Evolutionary conservation across 2,888 invertebrate species (phyloP), one percentile per base, ranked within the genome.

Genomic region (Hymenopus coronatus): DNA sequence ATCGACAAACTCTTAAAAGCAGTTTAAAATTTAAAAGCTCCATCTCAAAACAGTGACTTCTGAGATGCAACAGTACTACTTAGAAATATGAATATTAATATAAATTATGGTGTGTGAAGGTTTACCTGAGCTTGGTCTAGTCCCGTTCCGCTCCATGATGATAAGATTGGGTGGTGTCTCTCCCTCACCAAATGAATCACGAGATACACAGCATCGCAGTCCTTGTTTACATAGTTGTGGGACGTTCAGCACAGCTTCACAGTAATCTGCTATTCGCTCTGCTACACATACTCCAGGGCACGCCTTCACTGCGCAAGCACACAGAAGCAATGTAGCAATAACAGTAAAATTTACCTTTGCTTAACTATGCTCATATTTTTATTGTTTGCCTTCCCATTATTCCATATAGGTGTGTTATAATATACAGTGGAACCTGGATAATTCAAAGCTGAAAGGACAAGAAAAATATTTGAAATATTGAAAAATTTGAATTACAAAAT

Each of bases 271-370:
- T 90, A 98, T 96, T 33, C 96, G 94, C 88, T 97, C 96, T 30
- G 97, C 96, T 89, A 98, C 97, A 92, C 98, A 98, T 12, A 97
- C 96, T 6, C 98, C 98, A 0, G 96, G 96, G 91, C 98, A 98
- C 92, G 90, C 84, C 90, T 90, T 90, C 89, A 90, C 90, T 90
- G 89, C 54, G 54, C 54, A 70, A 70, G 54, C 54, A 70, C 54
- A 70, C 25, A 70, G 25, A 70, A 15, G 25, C 20, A 70, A 70
- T 70, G 54, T 4, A 70, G 54, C 54, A 70, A 70, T 70, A 70
- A 70, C 54, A 70, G 54, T 70, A 4, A 20, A 1, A 20, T 28
- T 83, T 83, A 20, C 28, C 27, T 83, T 27, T 30, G 9, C 54
- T 70, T 1, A 20, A 20, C 6, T 70, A 14, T 46, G 46, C 14